phyloP scores from a whole-genome alignment of 2,888 invertebrate species.

The Sisyra nigra region DNA sequence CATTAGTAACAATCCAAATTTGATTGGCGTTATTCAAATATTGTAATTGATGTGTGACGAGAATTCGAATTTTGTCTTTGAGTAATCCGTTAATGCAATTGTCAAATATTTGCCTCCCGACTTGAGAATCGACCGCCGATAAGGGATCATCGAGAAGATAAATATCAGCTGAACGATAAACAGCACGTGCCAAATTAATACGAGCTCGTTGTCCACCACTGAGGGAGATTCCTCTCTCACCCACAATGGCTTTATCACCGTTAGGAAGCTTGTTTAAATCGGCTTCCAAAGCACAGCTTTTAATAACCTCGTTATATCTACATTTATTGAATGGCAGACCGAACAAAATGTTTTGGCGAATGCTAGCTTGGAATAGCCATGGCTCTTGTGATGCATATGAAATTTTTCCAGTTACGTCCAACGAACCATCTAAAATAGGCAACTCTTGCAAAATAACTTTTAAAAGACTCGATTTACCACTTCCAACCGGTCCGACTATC shows the following conservation, averaged over 20 bases:
- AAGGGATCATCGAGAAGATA: slow-evolving; percentile 67
- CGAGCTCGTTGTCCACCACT: slow-evolving; percentile 77
- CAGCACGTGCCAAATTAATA: slow-evolving; percentile 57
- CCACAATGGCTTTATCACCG: slow-evolving; percentile 61
- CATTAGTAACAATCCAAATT: slow-evolving; percentile 28
- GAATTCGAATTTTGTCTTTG: slow-evolving; percentile 39
- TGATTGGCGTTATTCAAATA: slow-evolving; percentile 23
- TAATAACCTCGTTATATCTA: slow-evolving; percentile 37
- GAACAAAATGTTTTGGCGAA: slow-evolving; percentile 66
- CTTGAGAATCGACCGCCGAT: slow-evolving; percentile 61
- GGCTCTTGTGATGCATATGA: slow-evolving; percentile 46
- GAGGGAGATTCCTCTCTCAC: slow-evolving; percentile 62
- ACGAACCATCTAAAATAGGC: slow-evolving; percentile 24
- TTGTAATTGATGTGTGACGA: slow-evolving; percentile 58
- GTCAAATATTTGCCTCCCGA: slow-evolving; percentile 53
- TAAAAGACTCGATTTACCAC: slow-evolving; percentile 39
- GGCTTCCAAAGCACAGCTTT: slow-evolving; percentile 41
- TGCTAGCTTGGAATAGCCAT: slow-evolving; percentile 40
- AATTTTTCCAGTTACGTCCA: slow-evolving; percentile 29
- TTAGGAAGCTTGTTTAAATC: slow-evolving; percentile 61
- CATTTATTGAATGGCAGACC: slow-evolving; percentile 41
- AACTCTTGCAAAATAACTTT: slow-evolving; percentile 29
- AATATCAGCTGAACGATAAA: slow-evolving; percentile 60
- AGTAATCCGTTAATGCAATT: slow-evolving; percentile 48
- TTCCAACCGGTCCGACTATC: slow-evolving; percentile 49